Base-by-base conservation (phyloP, 2,797 vertebrate genomes). In the Rallus crepitans region DNA sequence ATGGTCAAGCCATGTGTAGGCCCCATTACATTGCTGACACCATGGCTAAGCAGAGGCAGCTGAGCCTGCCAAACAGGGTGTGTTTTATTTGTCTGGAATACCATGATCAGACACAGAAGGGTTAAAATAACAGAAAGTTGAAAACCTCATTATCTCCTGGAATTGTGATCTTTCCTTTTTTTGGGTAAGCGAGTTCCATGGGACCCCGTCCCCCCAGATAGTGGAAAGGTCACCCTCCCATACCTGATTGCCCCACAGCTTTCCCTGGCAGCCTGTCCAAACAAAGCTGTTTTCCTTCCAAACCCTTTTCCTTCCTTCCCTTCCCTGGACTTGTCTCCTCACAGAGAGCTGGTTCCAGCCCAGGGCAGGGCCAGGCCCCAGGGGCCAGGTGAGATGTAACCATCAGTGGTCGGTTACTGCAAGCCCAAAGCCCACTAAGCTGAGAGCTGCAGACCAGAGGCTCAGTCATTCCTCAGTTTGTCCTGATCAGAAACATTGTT, bases 101-200 rank as follows among this genome's bases (percentile, higher is more conserved):
- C 63, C 66, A 31, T 19, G 53, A 83, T 48, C 52, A 86, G 91
- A 73, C 69, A 90, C 68, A 86, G 66, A 94, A 83, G 82, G 59
- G 65, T 91, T 96, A 91, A 94, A 96, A 94, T 94, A 96, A 94
- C 80, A 94, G 35, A 81, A 94, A 53, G 15, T 53, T 91, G 82
- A 93, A 96, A 91, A 45, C 11, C 5, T 23, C 0, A 0, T 86
- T 96, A 88, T 94, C 89, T 96, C 55, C 6, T 13, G 85, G 87
- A 96, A 25, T n/a, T 56, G 31, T 59, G 47, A 69, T 81, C 82
- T 86, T 93, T 93, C 52, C 82, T 86, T 86, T 90, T 88, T 88
- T 76, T 47, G 47, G 63, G 52, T 73, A 76, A 76, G 52, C 35
- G 0, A 55, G 69, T 91, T 94, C 85, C 63, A 15, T 70, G 72